Percentiles rank a stretch among this genome's conserved stretches.
These are phyloP conservation scores for Adineta ricciae DNA, from an alignment of 2,888 invertebrate genomes.

Conservation along the genomic window DNA sequence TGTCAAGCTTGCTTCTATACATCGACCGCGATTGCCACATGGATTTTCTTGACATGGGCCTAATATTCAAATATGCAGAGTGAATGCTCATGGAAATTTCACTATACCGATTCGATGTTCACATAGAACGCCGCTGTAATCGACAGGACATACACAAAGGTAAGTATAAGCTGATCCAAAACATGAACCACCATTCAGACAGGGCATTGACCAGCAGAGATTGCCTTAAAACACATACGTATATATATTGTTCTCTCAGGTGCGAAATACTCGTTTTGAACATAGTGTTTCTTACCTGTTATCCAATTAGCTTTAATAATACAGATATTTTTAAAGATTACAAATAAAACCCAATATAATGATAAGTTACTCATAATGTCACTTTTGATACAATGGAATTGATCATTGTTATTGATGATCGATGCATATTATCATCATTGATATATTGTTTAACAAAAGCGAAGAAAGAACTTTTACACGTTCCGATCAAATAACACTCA, in stretches of 20 bases:
- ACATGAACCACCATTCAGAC: neutral
- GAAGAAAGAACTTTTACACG: neutral
- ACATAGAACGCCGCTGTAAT: neutral
- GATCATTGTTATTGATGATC: neutral
- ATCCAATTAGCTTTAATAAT: neutral
- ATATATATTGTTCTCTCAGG: too few relatives aligned
- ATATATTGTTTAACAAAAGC: neutral
- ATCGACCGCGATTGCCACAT: constrained; percentile 9
- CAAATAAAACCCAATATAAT: neutral
- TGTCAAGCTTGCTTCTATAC: neutral
- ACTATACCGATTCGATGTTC: neutral
- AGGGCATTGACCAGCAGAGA: constrained; percentile 10
- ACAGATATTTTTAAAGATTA: neutral
- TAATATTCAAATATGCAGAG: neutral
- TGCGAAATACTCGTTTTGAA: too few relatives aligned
- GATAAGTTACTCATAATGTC: neutral
- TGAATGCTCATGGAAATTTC: neutral
- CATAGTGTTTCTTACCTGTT: neutral
- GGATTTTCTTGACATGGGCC: neutral
- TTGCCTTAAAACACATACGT: neutral
- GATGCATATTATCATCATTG: neutral
- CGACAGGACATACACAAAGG: neutral
- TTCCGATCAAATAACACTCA: neutral
- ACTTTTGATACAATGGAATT: neutral
- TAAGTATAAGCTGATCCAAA: neutral